Base-by-base conservation (phyloP, 1,140 invertebrate species). In the Plodia interpunctella region DNA sequence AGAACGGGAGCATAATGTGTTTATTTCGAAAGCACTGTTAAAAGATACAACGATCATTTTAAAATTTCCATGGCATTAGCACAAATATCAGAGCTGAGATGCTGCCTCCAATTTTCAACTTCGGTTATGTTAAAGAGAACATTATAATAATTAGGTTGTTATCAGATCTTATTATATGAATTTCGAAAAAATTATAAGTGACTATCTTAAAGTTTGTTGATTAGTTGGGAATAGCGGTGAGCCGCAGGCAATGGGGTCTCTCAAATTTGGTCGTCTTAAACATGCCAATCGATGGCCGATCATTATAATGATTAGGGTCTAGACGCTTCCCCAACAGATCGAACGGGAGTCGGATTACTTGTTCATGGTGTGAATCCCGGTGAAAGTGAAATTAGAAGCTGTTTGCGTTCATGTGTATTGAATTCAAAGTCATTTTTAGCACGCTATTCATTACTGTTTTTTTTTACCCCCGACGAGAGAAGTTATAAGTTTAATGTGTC, bases 61-160 rank as follows among this genome's bases (percentile, higher is more conserved):
- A 78, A 76, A 78, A 82, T 76, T 74, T 72, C 76, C 73, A 81
- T 83, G 79, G 77, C 72, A 80, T 85, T 83, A 80, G 72, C 67
- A 63, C 65, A 72, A 81, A 76, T 79, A 79, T 76, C 75, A 68
- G 69, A 63, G 68, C 72, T 70, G 66, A 63, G 62, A 62, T 61
- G 63, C 63, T 59, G 65, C 62, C 71, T 76, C 78, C 76, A 83
- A 87, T 84, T 85, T 83, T 59, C 72, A 76, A 83, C 76, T 77
- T 44, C 13, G 78, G 74, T 80, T 86, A 88, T 88, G 82, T 83
- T 88, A 87, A 88, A 81, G 68, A 87, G 82, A 76, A 80, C 80
- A 86, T 87, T 86, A 88, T 83, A 83, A 88, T 86, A 83, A 88
- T 88, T 84, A 83, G 83, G 85, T 85, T 78, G 80, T 84, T 88